Base-by-base conservation (phyloP, 2,113 vertebrate species). In the Penelope pileata region DNA sequence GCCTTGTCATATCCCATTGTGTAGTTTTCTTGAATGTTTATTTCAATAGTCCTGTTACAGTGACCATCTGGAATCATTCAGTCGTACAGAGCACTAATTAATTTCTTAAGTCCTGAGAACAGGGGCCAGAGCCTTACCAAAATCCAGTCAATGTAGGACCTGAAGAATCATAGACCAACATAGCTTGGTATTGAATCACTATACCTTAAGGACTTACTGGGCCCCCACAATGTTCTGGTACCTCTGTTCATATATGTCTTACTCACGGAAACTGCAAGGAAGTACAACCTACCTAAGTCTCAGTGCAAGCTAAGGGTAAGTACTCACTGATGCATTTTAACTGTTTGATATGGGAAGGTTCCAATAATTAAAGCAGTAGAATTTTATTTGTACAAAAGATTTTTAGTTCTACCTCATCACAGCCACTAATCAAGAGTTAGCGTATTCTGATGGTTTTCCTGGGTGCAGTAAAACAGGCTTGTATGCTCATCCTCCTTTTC, bases 21-120 rank as follows among this genome's bases (percentile, higher is more conserved):
- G 54, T 59, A 70, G 62, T 74, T 95, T 93, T 59, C 72, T 68
- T 45, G 34, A 88, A 86, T 81, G 85, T 63, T 96, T 96, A 60
- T 91, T 96, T 88, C 90, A 93, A 64, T 34, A 83, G 11, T n/a
- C 43, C 53, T 68, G 9, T 75, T 86, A 12, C 51, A 91, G 48
- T 88, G 80, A 78, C 90, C 76, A 86, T 84, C 56, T 84, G 86
- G 88, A 96, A 86, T 82, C 13, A 79, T 81, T 91, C 5, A 21
- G 19, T 77, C 4, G 1, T 78, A 72, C 16, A 80, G 10, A 43
- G 29, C 40, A 60, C 10, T 81, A 72, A 76, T 63, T 80, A 47
- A 32, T 81, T 68, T 93, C 62, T 72, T 56, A 78, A 86, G 56
- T 72, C 24, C 40, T 53, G 47, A 88, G 51, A 90, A 67, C 23